Base-by-base conservation (phyloP, 35 echinoderm and acorn worm genomes). In the Chiridota heheva region DNA sequence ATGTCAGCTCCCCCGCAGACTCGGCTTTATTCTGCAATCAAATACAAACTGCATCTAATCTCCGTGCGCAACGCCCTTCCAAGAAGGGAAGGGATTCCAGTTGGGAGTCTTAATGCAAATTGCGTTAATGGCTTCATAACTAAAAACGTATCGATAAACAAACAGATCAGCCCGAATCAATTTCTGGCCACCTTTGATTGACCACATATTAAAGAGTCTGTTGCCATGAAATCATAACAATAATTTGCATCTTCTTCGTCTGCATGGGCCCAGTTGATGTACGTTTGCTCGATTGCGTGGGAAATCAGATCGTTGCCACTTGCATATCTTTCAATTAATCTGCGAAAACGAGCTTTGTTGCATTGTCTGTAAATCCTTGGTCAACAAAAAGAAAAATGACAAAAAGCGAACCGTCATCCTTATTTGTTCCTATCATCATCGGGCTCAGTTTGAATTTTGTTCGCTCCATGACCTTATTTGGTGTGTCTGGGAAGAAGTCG, bases 31-130 rank as follows among this genome's bases (percentile, higher is more conserved):
- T 85, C n/a, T n/a, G n/a, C n/a, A n/a, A 20, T 69, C 83, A 59
- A 96, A 96, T 24, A 86, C 70, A 42, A 77, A 86, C 47, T 86
- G 84, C 58, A 77, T 73, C 17, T 77, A 58, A 8, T 86, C 84
- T 6, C 71, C 84, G 44, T 86, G 84, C 18, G 84, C 70, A 20
- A 75, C 84, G 4, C 71, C 71, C 60, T 76, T 86, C 84, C 84
- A 86, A n/a, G 64, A n/a, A n/a, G n/a, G n/a, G n/a, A n/a, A n/a
- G n/a, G n/a, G n/a, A n/a, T n/a, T n/a, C n/a, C n/a, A n/a, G n/a
- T n/a, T 53, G 7, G 71, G 81, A 10, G 58, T 36, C 22, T 62
- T 18, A 17, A 36, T 25, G 33, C 62, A 86, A 12, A 86, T 73
- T 26, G 24, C 42, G 39, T 86, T 86, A 0, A 58, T 64, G 5